These are phyloP conservation scores for Bimastos eiseni DNA, from an alignment of 2,888 invertebrate species.

Conservation along the genomic window DNA sequence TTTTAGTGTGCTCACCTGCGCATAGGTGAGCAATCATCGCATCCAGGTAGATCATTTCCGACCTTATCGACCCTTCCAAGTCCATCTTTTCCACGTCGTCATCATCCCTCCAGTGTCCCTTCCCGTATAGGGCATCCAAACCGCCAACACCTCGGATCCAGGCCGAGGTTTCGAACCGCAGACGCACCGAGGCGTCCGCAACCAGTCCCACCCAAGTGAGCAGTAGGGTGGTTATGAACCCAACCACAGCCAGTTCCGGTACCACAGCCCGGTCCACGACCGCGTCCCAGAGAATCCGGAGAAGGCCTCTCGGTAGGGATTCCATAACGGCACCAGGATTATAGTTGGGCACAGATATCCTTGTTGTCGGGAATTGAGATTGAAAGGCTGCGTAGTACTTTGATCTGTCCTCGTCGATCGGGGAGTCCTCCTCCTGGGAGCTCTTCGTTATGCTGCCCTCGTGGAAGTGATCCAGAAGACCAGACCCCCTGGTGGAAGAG, in stretches of 20 bases:
- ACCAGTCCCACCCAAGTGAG: background rate
- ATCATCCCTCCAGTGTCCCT: background rate
- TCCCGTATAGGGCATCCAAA: background rate
- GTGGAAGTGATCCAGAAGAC: background rate
- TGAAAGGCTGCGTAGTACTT: background rate
- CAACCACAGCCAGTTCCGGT: background rate
- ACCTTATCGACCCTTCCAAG: background rate
- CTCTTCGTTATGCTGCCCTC: background rate
- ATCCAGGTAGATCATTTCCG: conserved; percentile 21
- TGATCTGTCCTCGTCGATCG: background rate
- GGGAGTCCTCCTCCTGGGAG: background rate
- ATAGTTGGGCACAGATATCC: background rate
- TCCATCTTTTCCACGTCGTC: background rate
- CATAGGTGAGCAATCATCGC: conserved; percentile 8
- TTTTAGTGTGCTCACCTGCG: background rate
- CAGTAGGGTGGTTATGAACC: background rate
- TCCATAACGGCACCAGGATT: background rate
- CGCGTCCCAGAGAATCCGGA: background rate
- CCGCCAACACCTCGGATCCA: background rate
- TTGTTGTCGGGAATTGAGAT: background rate
- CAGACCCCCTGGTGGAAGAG: background rate
- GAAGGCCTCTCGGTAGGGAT: background rate
- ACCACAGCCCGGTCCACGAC: background rate
- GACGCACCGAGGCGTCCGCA: background rate
- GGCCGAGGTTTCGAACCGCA: background rate